Evolutionary conservation across 2,888 invertebrate species (phyloP).

Genomic region (Eristalinus aeneus): DNA sequence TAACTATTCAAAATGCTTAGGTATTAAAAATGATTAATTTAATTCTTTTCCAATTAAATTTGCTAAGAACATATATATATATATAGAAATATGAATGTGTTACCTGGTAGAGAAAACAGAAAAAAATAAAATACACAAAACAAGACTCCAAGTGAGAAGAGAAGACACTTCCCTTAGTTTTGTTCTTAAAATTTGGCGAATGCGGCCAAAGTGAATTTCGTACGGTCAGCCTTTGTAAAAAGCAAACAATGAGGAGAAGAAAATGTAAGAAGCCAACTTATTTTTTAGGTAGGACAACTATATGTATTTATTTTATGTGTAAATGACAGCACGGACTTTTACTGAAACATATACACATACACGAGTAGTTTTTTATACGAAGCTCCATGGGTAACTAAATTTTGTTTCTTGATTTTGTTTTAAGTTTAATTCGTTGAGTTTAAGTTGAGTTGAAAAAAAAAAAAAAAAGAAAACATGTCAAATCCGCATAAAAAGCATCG

Average conservation of each 20-base stretch:
- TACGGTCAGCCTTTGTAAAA: too few relatives aligned
- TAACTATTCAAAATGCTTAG: slow-evolving; percentile 66
- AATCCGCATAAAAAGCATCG: slow-evolving; percentile 42
- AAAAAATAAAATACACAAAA: slow-evolving; percentile 8
- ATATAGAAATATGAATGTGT: slow-evolving; percentile 64
- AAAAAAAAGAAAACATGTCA: slow-evolving; percentile 3
- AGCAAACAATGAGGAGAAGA: slow-evolving; percentile 17
- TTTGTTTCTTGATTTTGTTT: not conserved
- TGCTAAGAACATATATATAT: slow-evolving; percentile 38
- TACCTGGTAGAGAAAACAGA: slow-evolving; percentile 63
- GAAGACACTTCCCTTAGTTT: too few relatives aligned
- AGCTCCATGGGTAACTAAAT: slow-evolving; percentile 36
- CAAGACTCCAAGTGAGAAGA: slow-evolving; percentile 32
- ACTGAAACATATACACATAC: slow-evolving; percentile 52
- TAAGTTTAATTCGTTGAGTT: slow-evolving; percentile 9
- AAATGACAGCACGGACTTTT: slow-evolving; percentile 64
- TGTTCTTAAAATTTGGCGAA: too few relatives aligned
- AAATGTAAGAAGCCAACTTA: slow-evolving; percentile 55
- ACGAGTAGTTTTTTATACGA: slow-evolving; percentile 69
- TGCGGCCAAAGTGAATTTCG: not conserved
- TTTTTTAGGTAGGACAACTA: slow-evolving; percentile 57
- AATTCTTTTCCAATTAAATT: slow-evolving; percentile 46
- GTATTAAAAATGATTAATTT: slow-evolving; percentile 60
- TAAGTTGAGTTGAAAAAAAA: slow-evolving; percentile 12
- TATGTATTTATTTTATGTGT: slow-evolving; percentile 55